Conservation (phyloP, 2,888 invertebrate genomes). For the Dermolepida albohirtum region DNA sequence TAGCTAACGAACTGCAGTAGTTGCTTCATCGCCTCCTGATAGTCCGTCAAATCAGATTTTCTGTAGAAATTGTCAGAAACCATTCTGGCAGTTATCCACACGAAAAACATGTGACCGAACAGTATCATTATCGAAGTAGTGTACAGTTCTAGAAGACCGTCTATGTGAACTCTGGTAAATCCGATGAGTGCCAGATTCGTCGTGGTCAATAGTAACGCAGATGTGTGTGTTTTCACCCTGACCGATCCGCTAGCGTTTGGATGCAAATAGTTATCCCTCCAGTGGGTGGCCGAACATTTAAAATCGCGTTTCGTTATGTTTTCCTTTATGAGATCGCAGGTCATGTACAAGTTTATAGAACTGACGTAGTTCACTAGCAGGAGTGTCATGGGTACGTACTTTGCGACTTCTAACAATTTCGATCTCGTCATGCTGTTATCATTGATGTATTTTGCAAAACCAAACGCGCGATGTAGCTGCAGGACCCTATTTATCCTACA, state of each 20-base stretch:
- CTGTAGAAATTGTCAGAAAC: constrained; percentile 43
- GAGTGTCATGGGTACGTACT: constrained; percentile 42
- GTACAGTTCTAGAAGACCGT: constrained; percentile 19
- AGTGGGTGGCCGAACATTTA: constrained; percentile 29
- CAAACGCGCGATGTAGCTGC: constrained; percentile 46
- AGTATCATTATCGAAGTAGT: constrained; percentile 12
- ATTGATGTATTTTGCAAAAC: constrained; percentile 40
- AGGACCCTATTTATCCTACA: constrained; percentile 45
- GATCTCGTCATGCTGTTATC: constrained; percentile 33
- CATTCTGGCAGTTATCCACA: constrained; percentile 39
- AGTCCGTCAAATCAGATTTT: constrained; percentile 46
- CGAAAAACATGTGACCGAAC: constrained; percentile 35
- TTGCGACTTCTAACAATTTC: constrained; percentile 29
- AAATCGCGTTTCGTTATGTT: neutral
- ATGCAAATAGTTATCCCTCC: constrained; percentile 17
- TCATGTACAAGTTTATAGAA: constrained; percentile 29
- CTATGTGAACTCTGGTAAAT: constrained; percentile 21
- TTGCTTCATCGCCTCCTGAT: constrained; percentile 51
- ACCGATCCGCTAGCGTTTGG: neutral
- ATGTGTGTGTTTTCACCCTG: constrained; percentile 19
- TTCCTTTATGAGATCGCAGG: constrained; percentile 34
- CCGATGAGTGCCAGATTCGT: constrained; percentile 30
- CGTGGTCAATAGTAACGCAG: constrained; percentile 23
- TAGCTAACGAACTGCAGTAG: constrained; percentile 49
- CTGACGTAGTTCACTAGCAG: constrained; percentile 37